Conservation (phyloP, 2,113 vertebrate genomes). For the Gobio gobio region DNA sequence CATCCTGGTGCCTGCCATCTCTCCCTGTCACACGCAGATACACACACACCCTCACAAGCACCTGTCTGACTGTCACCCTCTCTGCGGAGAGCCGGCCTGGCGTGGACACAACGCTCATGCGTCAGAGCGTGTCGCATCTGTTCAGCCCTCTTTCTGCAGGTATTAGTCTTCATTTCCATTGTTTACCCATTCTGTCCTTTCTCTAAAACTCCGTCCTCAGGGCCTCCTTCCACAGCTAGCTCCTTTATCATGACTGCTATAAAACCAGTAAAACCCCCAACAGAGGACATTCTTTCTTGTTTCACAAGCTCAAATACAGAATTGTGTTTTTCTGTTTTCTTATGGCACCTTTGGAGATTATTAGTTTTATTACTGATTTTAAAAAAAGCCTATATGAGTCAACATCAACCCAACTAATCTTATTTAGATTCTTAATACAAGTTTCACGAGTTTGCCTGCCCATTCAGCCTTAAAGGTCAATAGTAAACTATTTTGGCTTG, state of each 20-base stretch:
- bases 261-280: constrained; percentile 14
- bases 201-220: constrained; percentile 43
- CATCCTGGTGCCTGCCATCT: background rate
- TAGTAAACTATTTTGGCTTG: too few species aligned
- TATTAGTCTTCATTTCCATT: constrained; percentile 56
- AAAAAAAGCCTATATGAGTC: background rate
- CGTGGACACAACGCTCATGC: background rate
- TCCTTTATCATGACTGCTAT: constrained; percentile 25
- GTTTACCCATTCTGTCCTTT: constrained; percentile 51
- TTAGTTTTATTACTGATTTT: background rate
- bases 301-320: constrained; percentile 25
- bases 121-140: constrained; percentile 47
- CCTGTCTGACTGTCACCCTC: constrained; percentile 20
- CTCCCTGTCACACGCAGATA: background rate
- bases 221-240: constrained; percentile 10
- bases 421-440: background rate
- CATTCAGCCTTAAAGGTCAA: too few species aligned
- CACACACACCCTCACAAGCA: constrained; percentile 13
- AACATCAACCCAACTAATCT: background rate
- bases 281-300: constrained; percentile 18
- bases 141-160: constrained; percentile 24
- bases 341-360: background rate
- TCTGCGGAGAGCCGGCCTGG: constrained; percentile 26
- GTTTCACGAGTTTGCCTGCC: too few species aligned
- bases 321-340: background rate